phyloP scores from a whole-genome alignment of 2,113 vertebrate species.

The Ceyx melanurus region DNA sequence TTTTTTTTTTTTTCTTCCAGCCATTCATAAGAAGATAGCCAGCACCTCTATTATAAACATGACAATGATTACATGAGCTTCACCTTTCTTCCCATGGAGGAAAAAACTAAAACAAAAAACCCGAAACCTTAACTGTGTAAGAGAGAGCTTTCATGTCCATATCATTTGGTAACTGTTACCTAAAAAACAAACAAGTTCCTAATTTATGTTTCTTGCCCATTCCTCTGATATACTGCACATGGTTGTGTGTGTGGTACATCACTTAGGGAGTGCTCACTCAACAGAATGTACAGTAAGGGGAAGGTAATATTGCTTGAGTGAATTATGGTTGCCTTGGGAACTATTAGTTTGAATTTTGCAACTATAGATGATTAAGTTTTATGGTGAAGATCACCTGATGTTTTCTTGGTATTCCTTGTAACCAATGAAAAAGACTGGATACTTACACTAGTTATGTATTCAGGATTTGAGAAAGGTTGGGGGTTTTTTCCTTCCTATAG shows the following conservation, averaged over 20 bases:
- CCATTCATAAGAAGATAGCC: neutral
- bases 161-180: neutral
- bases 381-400: neutral
- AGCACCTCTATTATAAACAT: neutral
- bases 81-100: neutral
- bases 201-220: neutral
- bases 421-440: neutral
- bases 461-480: neutral
- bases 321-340: conserved; percentile 47
- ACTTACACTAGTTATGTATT: neutral
- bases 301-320: neutral
- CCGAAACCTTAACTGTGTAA: neutral
- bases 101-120: too few species aligned
- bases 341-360: neutral
- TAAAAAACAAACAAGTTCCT: neutral
- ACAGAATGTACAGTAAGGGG: neutral
- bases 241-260: neutral
- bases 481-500: neutral
- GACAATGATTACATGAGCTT: neutral
- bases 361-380: neutral
- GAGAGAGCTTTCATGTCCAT: neutral
- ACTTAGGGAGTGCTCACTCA: neutral
- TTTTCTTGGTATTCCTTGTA: neutral
- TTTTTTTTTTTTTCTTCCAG: neutral
- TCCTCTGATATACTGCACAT: neutral